phyloP scores from a whole-genome alignment of 2,797 vertebrate species.

The Hypotaenidia philippensis region DNA sequence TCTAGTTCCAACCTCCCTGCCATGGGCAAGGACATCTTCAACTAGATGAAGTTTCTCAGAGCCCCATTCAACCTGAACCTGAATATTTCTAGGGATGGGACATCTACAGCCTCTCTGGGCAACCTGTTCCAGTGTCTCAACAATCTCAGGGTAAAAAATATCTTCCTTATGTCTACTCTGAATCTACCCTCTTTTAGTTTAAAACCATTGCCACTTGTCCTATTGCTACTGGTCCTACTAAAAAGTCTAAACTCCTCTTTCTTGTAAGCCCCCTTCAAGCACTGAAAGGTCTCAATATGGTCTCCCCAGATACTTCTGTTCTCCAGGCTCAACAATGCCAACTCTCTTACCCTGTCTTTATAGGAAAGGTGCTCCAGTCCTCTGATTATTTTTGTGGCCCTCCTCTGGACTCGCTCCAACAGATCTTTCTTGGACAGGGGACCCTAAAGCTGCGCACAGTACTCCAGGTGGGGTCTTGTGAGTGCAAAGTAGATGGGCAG shows the following conservation, averaged over 20 bases:
- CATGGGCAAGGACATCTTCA: neutral
- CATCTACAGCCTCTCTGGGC: neutral
- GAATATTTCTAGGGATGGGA: neutral
- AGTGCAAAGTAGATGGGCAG: neutral
- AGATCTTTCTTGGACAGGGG: neutral
- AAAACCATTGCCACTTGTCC: neutral
- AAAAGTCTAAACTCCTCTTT: neutral
- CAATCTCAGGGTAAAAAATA: fast-evolving
- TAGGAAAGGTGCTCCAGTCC: neutral
- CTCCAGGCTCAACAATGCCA: neutral
- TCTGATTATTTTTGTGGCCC: neutral
- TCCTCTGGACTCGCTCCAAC: fast-evolving
- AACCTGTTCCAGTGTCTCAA: neutral
- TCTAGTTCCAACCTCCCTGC: fast-evolving
- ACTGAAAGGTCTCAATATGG: neutral
- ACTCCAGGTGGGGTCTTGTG: too few relatives aligned
- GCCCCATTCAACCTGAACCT: fast-evolving
- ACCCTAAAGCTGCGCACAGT: too few relatives aligned
- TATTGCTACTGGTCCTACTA: fast-evolving
- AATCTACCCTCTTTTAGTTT: neutral
- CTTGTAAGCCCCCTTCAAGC: neutral
- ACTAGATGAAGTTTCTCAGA: neutral
- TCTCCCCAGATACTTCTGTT: neutral
- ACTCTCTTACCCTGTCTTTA: neutral
- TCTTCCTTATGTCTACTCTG: neutral